Evolutionary conservation across 2,888 invertebrate species (phyloP).

Genomic region (Eupithecia subfuscata): DNA sequence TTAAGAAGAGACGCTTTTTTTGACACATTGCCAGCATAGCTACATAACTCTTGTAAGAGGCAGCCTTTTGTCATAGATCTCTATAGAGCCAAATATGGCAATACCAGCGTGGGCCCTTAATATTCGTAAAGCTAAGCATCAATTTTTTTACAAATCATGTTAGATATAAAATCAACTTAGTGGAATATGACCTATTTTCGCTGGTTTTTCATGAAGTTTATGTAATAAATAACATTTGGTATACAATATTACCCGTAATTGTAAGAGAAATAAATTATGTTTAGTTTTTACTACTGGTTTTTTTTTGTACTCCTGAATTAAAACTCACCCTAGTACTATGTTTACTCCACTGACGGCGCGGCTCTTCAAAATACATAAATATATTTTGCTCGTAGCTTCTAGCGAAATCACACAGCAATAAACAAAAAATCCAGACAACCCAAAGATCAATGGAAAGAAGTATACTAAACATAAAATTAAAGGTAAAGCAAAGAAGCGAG

Average conservation of each 20-base stretch:
- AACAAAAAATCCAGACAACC: too few species aligned
- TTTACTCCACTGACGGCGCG: too few species aligned
- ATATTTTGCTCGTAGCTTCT: too few species aligned
- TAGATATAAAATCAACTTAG: conserved; percentile 11
- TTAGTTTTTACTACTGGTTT: conserved; percentile 37
- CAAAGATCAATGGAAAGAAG: too few species aligned
- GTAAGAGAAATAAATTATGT: conserved; percentile 46
- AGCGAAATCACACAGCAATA: too few species aligned
- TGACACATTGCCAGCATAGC: not conserved
- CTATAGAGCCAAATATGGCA: not conserved
- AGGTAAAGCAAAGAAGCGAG: too few species aligned
- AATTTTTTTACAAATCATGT: conserved; percentile 17
- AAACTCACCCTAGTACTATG: too few species aligned
- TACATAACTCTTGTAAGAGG: not conserved
- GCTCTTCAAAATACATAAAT: too few species aligned
- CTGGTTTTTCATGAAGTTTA: conserved; percentile 39
- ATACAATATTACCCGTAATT: conserved; percentile 43
- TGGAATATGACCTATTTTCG: conserved; percentile 40
- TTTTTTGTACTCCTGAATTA: not conserved
- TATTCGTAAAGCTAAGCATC: not conserved
- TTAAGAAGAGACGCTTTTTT: not conserved
- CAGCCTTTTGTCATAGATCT: not conserved
- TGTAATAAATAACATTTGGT: conserved; percentile 41
- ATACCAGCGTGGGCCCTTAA: not conserved
- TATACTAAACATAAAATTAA: too few species aligned